Base-by-base conservation (phyloP, 2,797 vertebrate species). In the Hephaestus fuliginosus region DNA sequence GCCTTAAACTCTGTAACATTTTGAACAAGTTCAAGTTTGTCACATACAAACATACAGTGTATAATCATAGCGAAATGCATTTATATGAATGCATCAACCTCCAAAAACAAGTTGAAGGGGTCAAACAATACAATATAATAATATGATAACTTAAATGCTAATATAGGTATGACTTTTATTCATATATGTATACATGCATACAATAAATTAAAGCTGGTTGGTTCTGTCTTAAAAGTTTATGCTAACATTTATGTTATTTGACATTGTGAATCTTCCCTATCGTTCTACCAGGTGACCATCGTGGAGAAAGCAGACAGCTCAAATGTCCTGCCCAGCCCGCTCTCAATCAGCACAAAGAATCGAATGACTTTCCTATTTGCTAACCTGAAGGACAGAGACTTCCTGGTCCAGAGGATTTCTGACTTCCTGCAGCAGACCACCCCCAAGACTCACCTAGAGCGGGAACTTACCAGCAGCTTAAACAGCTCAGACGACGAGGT, bases 261-360 rank as follows among this genome's bases (percentile, higher is more conserved):
- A 80, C 7, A 22, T 7, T 36, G 33, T 36, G 33, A 41, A 18
- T 67, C 18, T 57, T 25, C 30, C 22, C 15, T 0, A 2, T n/a
- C 81, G 70, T 89, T 67, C 83, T 88, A 71, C 5, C 90, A 99
- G 98, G 98, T 99, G 87, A 98, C 97, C 0, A 99, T 99, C 7
- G 98, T 99, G 65, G 98, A 99, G 88, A 99, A 99, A 86, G 98
- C 98, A 0, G 98, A 99, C 92, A 99, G 98, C 91, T 99, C 97
- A 88, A 98, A 96, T 0, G 97, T 99, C 66, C 92, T 99, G 70
- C 98, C 98, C 49, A 99, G 98, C 83, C 98, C 98, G 0, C 91
- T 99, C 56, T 99, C 98, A 52, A 99, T 99, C 95, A 99, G 98
- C 86, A 99, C 98, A 2, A 98, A 97, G 92, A 99, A 99, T 86